These are phyloP conservation scores for Gorsachius magnificus DNA, from an alignment of 2,797 vertebrate species.

Conservation along the genomic window DNA sequence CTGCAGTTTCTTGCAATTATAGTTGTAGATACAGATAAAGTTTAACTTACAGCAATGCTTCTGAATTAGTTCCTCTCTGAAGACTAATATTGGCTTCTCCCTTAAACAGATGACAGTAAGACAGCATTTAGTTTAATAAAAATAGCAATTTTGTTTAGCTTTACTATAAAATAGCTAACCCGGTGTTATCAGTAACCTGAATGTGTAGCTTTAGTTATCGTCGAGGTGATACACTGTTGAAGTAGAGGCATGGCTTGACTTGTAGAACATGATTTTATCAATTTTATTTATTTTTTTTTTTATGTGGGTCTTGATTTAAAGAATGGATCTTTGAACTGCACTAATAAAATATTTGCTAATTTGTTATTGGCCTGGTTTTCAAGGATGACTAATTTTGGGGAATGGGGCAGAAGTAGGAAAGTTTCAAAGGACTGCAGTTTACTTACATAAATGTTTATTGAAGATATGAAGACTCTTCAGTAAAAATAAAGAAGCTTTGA, in stretches of 20 bases:
- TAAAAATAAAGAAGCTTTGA: not conserved
- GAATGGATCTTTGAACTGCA: not conserved
- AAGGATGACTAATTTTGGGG: not conserved
- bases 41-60: not conserved
- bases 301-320: not conserved
- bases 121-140: conserved; percentile 4
- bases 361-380: conserved; percentile 9
- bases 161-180: not conserved
- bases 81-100: not conserved
- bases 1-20: not conserved
- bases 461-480: not conserved
- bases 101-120: not conserved
- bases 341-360: conserved; percentile 17
- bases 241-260: not conserved
- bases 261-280: not conserved
- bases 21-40: not conserved
- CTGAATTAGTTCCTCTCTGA: not conserved
- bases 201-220: not conserved
- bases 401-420: not conserved
- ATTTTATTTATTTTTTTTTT: not conserved
- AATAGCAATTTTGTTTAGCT: not conserved
- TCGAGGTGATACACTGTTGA: not conserved
- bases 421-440: not conserved
- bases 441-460: not conserved
- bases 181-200: not conserved